These are phyloP conservation scores for Dendrocincla fuliginosa DNA, from an alignment of 2,797 vertebrate species.

Conservation along the genomic window DNA sequence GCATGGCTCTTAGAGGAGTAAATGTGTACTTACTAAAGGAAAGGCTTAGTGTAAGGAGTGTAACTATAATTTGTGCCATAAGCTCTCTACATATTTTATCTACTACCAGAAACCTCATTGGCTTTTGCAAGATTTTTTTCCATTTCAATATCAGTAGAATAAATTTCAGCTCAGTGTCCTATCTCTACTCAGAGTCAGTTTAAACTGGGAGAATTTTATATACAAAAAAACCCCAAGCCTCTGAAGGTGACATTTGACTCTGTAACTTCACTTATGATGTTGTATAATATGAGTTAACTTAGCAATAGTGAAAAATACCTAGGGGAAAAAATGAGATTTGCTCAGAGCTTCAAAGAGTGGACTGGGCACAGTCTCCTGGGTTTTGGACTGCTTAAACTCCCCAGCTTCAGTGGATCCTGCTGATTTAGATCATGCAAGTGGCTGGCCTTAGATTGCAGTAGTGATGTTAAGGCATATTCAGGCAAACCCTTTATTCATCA, in stretches of 20 bases:
- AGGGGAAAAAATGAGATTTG: neutral
- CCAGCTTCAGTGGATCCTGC: conserved; percentile 23
- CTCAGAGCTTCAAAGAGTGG: neutral
- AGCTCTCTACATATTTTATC: conserved; percentile 1
- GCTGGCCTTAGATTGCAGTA: neutral
- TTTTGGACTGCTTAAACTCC: conserved; percentile 2
- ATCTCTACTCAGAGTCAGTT: neutral
- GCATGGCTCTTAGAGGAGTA: neutral
- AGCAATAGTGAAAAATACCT: neutral
- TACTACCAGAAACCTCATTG: neutral
- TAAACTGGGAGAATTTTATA: neutral
- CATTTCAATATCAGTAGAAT: neutral
- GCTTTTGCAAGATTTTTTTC: conserved; percentile 1
- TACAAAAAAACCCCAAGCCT: neutral
- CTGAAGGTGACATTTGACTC: conserved; percentile 4
- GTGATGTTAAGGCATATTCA: conserved; percentile 54
- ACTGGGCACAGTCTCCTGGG: neutral
- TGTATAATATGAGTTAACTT: neutral
- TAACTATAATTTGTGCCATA: conserved; percentile 24
- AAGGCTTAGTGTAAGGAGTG: neutral
- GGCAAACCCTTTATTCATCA: conserved; percentile 62
- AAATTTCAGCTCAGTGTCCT: neutral
- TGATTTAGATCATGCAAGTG: conserved; percentile 32
- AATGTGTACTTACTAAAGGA: neutral
- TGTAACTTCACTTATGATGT: neutral